Evolutionary conservation across 2,113 vertebrate genomes (phyloP).

Genomic region (Podarcis cretensis): DNA sequence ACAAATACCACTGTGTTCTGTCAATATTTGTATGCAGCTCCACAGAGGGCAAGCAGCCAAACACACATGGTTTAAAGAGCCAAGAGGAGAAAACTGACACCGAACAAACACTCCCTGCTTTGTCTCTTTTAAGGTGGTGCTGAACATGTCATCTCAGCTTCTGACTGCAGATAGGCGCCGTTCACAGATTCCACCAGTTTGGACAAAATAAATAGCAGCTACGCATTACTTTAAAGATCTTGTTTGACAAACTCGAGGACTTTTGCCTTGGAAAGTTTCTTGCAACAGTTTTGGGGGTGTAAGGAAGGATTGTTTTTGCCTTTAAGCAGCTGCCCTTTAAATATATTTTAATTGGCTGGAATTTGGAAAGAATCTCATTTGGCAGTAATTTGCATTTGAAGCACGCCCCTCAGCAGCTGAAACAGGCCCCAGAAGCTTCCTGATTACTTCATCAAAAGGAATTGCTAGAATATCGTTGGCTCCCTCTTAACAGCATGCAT

Average conservation of each 20-base stretch:
- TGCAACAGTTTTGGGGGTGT: constrained; percentile 35
- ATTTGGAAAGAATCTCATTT: constrained; percentile 84
- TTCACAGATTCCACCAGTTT: neutral
- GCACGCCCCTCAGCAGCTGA: constrained; percentile 86
- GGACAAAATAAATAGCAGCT: constrained; percentile 29
- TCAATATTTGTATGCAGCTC: constrained; percentile 85
- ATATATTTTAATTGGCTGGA: constrained; percentile 84
- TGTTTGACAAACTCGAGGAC: constrained; percentile 60
- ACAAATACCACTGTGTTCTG: constrained; percentile 82
- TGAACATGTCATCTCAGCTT: constrained; percentile 76
- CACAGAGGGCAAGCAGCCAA: constrained; percentile 79
- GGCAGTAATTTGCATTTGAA: constrained; percentile 88
- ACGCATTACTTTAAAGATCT: constrained; percentile 49
- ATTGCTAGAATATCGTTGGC: constrained; percentile 70
- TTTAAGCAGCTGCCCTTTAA: constrained; percentile 81
- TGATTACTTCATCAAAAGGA: constrained; percentile 83
- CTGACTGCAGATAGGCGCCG: constrained; percentile 44
- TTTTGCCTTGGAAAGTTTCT: constrained; percentile 69
- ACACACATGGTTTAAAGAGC: constrained; percentile 72
- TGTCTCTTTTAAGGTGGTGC: constrained; percentile 75
- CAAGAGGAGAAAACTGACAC: constrained; percentile 79
- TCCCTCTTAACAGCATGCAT: constrained; percentile 72
- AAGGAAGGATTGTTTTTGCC: constrained; percentile 49
- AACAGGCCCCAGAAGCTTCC: constrained; percentile 78
- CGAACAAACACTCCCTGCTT: constrained; percentile 73